These are phyloP conservation scores for Pelvicachromis taeniatus DNA, from an alignment of 2,113 vertebrate species.

Conservation along the genomic window DNA sequence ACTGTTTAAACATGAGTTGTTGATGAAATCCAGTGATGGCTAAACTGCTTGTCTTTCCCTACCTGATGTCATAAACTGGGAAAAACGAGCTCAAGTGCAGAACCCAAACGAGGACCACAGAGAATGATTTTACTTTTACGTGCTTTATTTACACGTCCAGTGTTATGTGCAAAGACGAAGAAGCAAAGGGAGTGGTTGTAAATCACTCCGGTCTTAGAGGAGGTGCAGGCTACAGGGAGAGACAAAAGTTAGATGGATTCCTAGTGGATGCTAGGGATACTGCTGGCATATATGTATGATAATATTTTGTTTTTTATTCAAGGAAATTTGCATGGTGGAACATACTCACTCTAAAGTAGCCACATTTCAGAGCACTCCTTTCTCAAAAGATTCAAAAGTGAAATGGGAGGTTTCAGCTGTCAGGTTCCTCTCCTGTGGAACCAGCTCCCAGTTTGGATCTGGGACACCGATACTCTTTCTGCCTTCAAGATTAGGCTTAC, in stretches of 20 bases:
- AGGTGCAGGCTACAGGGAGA: background rate
- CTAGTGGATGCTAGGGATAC: background rate
- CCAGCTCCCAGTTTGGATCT: background rate
- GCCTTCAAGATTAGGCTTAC: background rate
- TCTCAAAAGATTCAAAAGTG: background rate
- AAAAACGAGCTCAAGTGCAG: background rate
- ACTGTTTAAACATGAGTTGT: background rate
- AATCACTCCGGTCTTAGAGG: background rate
- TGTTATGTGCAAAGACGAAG: background rate
- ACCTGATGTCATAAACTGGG: background rate
- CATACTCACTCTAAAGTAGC: background rate
- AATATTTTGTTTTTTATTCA: background rate
- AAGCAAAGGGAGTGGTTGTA: background rate
- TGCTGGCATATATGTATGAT: background rate
- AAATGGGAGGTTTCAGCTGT: background rate
- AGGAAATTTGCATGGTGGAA: background rate
- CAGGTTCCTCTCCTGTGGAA: background rate
- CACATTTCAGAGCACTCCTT: background rate
- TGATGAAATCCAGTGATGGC: background rate
- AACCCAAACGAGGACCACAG: background rate
- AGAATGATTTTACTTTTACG: background rate
- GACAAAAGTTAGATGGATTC: background rate
- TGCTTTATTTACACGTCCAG: background rate
- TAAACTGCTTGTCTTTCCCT: background rate
- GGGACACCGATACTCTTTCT: background rate